Base-by-base conservation (phyloP, 2,888 invertebrate genomes). In the Phalera bucephala region DNA sequence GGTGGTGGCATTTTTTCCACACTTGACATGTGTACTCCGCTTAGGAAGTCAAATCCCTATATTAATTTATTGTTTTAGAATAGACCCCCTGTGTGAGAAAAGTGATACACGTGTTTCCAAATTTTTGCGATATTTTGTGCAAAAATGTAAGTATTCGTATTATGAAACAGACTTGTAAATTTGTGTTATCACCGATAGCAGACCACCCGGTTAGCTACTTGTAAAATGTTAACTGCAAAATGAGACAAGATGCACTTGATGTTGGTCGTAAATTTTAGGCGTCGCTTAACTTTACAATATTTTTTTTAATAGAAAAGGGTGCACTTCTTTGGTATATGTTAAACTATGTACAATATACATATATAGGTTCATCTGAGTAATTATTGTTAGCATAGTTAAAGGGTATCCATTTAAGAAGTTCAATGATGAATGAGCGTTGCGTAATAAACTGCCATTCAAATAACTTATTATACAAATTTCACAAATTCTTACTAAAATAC, bases 11-110 rank as follows among this genome's bases (percentile, higher is more conserved):
- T 88, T 88, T 88, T 88, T 89, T 88, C 82, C 71, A 68, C 87
- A 85, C 80, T 84, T 82, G 79, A 86, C 89, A 87, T 83, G 74
- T 87, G 86, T 76, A 84, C 72, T 55, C 59, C 67, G 72, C 65
- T 74, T 70, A 77, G 70, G 73, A 72, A 73, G 74, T 67, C 66
- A 64, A 54, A 64, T 68, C 67, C 65, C 64, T 55, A 66, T 73
- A 75, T 76, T 76, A 84, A 86, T 88, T 86, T 89, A 88, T 86
- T 80, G 85, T 81, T 80, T 81, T 69, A 71, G 72, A 81, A 82
- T 82, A 83, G 78, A 75, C 77, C 72, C 59, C 71, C 73, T 60
- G 62, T 49, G 59, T 46, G 56, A 57, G 44, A 52, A 58, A 50
- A 58, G 48, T 47, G 45, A 19, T 51, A 45, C 48, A 61, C 39